These are phyloP conservation scores for Isurus oxyrinchus DNA, from an alignment of 2,113 vertebrate genomes.

Conservation along the genomic window DNA sequence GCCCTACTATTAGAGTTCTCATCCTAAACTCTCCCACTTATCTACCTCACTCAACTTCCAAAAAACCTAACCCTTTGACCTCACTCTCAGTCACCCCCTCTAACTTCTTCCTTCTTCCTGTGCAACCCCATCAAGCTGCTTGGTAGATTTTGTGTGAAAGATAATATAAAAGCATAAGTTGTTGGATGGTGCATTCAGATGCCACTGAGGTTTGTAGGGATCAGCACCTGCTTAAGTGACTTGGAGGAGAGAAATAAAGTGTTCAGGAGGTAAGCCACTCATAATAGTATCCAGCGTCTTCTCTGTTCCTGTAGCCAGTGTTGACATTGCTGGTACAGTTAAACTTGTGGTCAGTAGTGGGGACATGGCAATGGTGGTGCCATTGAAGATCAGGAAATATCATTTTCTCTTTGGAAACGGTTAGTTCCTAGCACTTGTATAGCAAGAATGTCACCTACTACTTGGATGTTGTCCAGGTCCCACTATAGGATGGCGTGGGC, in stretches of 20 bases:
- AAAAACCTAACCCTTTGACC: neutral
- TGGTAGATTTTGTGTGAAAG: neutral
- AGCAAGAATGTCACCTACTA: neutral
- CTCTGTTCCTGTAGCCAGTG: neutral
- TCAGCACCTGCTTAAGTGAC: neutral
- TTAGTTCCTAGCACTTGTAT: neutral
- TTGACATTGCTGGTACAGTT: neutral
- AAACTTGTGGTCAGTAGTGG: neutral
- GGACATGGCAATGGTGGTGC: neutral
- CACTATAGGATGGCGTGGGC: neutral
- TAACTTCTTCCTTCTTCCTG: neutral
- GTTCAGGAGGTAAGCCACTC: neutral
- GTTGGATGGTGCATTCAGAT: neutral
- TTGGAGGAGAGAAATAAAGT: neutral
- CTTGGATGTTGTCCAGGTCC: neutral
- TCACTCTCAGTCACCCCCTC: neutral
- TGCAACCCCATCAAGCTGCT: neutral
- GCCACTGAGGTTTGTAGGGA: neutral
- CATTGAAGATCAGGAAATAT: neutral
- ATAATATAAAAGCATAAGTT: neutral
- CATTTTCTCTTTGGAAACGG: neutral
- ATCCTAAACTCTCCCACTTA: neutral
- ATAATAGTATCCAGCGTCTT: neutral
- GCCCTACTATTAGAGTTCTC: neutral
- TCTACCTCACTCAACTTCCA: neutral